Evolutionary conservation across 1,140 invertebrate genomes (phyloP).

Genomic region (Holcopasites calliopsidis): DNA sequence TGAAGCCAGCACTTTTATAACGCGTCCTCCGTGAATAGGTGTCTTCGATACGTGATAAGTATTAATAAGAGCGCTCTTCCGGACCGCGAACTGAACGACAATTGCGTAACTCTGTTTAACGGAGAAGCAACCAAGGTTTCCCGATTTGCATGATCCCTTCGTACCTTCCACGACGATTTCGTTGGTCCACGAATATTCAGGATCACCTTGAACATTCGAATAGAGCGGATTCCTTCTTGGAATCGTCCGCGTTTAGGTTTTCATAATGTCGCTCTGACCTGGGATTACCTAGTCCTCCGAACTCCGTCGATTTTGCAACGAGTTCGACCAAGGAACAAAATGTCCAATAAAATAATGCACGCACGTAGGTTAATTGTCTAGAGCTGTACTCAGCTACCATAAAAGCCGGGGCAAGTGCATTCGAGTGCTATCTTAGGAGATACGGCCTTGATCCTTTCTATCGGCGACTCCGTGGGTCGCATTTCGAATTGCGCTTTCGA

Average conservation of each 20-base stretch:
- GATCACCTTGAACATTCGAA: not conserved
- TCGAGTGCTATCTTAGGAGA: not conserved
- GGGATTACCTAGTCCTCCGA: not conserved
- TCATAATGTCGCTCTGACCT: not conserved
- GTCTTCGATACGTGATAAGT: constrained; percentile 16
- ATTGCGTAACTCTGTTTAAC: not conserved
- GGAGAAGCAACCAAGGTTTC: not conserved
- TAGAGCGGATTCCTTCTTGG: not conserved
- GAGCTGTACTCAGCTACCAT: not conserved
- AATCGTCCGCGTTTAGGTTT: not conserved
- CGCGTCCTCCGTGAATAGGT: not conserved
- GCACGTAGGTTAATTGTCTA: constrained; percentile 27
- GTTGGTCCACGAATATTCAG: not conserved
- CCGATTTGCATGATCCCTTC: constrained; percentile 8
- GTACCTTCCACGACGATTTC: not conserved
- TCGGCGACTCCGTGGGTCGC: constrained; percentile 13
- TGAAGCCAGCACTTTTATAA: not conserved
- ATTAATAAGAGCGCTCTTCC: not conserved
- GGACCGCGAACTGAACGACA: too few relatives aligned
- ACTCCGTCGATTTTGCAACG: constrained; percentile 5
- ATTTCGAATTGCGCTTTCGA: constrained; percentile 26
- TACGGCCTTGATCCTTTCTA: constrained; percentile 60
- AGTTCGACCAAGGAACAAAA: not conserved
- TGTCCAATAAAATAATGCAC: not conserved
- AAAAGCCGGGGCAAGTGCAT: constrained; percentile 14